These are phyloP conservation scores for Nasonia vitripennis DNA, from an alignment of 1,140 invertebrate species.

Conservation along the genomic window DNA sequence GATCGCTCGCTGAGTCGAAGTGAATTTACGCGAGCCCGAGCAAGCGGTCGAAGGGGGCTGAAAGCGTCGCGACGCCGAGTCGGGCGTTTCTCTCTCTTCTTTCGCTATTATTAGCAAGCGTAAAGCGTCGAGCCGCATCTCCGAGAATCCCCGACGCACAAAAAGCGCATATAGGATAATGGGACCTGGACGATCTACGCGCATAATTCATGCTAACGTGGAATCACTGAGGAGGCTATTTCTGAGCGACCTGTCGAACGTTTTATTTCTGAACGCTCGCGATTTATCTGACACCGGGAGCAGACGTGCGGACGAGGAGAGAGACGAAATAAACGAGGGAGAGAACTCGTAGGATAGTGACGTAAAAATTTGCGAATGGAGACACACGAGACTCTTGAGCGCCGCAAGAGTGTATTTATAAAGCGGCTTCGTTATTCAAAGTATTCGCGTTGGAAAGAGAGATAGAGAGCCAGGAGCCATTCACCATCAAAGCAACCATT, in stretches of 20 bases:
- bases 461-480: background rate
- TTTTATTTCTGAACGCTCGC: background rate
- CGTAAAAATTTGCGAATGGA: constrained; percentile 36
- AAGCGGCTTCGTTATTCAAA: constrained; percentile 11
- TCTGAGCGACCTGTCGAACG: background rate
- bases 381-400: background rate
- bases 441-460: background rate
- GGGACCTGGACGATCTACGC: background rate
- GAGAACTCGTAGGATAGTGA: background rate
- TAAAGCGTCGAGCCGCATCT: constrained; percentile 44
- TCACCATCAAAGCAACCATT: constrained; percentile 1
- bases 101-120: constrained; percentile 64
- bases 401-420: constrained; percentile 32
- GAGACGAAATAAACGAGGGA: constrained; percentile 16
- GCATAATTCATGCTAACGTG: background rate
- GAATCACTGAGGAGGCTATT: background rate
- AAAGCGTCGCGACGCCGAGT: constrained; percentile 59
- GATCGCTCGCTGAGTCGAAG: constrained; percentile 47
- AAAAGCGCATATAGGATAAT: constrained; percentile 19
- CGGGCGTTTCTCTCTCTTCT: constrained; percentile 47
- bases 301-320: too few species aligned
- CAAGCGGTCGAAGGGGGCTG: constrained; percentile 37
- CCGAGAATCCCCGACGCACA: constrained; percentile 35
- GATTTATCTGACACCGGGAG: background rate
- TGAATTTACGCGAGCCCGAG: constrained; percentile 59